Evolutionary conservation across 2,888 invertebrate genomes (phyloP).

Genomic region (Brachycybe producta): DNA sequence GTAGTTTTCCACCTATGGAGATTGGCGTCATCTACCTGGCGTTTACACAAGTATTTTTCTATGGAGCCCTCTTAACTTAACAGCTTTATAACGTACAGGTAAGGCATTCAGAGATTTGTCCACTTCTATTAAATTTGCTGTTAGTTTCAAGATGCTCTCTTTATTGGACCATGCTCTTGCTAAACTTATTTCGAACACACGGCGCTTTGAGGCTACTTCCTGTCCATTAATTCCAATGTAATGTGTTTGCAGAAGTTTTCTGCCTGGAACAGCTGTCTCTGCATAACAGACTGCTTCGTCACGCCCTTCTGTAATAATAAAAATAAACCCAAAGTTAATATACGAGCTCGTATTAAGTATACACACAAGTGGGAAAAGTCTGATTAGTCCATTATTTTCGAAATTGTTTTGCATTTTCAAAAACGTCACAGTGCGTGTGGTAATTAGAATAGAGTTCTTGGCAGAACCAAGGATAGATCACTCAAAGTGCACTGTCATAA

Average conservation of each 20-base stretch:
- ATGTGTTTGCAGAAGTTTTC: slow-evolving; percentile 19
- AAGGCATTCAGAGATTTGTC: slow-evolving; percentile 14
- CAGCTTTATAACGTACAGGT: slow-evolving; percentile 5
- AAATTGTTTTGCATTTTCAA: too few relatives aligned
- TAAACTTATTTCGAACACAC: slow-evolving; percentile 16
- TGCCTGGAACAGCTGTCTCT: slow-evolving; percentile 18
- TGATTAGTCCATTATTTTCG: too few relatives aligned
- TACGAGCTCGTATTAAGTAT: not conserved
- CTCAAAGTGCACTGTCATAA: too few relatives aligned
- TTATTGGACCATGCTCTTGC: slow-evolving; percentile 19
- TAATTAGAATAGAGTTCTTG: too few relatives aligned
- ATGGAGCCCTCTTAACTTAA: too few relatives aligned
- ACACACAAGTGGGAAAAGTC: not conserved
- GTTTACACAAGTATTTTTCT: too few relatives aligned
- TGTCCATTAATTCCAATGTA: slow-evolving; percentile 17
- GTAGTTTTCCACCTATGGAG: too few relatives aligned
- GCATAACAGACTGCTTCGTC: slow-evolving; percentile 20
- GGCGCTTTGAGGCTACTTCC: slow-evolving; percentile 16
- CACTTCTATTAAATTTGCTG: slow-evolving; percentile 18
- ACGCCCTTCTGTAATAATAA: slow-evolving; percentile 8
- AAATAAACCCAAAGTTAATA: not conserved
- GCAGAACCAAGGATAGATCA: too few relatives aligned
- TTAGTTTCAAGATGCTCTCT: slow-evolving; percentile 17
- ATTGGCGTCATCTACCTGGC: too few relatives aligned
- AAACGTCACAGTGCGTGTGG: too few relatives aligned